phyloP scores from a whole-genome alignment of 37 sponge, comb jelly and placozoan species.

The Ianthella basta region DNA sequence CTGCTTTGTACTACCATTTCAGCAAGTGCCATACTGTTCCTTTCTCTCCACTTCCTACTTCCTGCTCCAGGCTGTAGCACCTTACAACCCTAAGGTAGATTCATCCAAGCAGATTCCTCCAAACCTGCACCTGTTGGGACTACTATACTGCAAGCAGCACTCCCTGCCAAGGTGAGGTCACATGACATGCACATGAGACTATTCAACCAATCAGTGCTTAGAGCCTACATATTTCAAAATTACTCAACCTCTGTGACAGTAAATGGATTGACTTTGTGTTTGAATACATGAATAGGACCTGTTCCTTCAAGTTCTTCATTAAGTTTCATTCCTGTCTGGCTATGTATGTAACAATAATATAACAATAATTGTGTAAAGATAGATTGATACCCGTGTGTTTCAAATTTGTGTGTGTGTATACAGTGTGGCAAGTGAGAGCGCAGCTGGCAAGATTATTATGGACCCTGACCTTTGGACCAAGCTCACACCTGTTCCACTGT shows the following conservation, averaged over 20 bases:
- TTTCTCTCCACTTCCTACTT: not conserved
- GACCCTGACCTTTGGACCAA: not conserved
- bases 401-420: not conserved
- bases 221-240: too few relatives aligned
- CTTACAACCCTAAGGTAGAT: not conserved
- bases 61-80: not conserved
- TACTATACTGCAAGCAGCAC: conserved; percentile 6
- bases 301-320: too few relatives aligned
- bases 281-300: too few relatives aligned
- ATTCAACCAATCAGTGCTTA: too few relatives aligned
- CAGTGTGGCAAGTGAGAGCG: not conserved
- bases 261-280: too few relatives aligned
- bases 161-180: conserved; percentile 11
- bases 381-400: too few relatives aligned
- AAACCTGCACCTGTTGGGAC: conserved; percentile 45
- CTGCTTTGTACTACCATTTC: too few relatives aligned
- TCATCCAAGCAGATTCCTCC: conserved; percentile 45
- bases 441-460: conserved; percentile 17
- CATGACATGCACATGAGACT: too few relatives aligned
- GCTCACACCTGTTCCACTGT: conserved; percentile 12
- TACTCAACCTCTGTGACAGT: too few relatives aligned
- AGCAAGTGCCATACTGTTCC: not conserved
- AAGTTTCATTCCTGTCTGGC: too few relatives aligned
- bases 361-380: too few relatives aligned
- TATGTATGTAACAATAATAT: too few relatives aligned